Percentiles rank a stretch among this genome's conserved stretches.
Conservation (phyloP, 2,113 vertebrate genomes). For the Larimichthys crocea region DNA sequence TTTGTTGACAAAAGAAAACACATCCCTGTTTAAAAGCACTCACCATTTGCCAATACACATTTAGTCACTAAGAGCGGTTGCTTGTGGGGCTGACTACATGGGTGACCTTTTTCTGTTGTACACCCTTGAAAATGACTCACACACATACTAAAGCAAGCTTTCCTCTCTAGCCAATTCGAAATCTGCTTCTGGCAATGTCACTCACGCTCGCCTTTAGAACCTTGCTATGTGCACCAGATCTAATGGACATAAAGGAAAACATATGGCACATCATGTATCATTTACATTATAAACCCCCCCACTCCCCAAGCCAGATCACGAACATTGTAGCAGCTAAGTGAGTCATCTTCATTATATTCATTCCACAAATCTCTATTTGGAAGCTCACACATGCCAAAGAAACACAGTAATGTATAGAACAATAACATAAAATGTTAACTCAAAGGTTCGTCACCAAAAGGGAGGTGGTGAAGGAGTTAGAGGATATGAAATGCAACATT, state of each 20-base stretch:
- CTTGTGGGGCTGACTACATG: slow-evolving; percentile 42
- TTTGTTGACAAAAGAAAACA: slow-evolving; percentile 19
- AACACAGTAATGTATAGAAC: background rate
- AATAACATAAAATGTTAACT: background rate
- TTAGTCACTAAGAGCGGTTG: slow-evolving; percentile 34
- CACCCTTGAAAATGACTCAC: slow-evolving; percentile 74
- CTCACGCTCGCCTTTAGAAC: slow-evolving; percentile 27
- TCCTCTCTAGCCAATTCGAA: slow-evolving; percentile 73
- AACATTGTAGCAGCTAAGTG: slow-evolving; percentile 16
- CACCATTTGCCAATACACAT: slow-evolving; percentile 40
- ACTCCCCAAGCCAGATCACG: background rate
- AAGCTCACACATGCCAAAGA: background rate
- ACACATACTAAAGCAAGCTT: slow-evolving; percentile 42
- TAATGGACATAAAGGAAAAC: slow-evolving; percentile 55
- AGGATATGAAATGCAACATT: slow-evolving; percentile 12
- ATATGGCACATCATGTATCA: slow-evolving; percentile 47
- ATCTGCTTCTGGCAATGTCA: slow-evolving; percentile 74
- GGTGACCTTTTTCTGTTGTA: slow-evolving; percentile 62
- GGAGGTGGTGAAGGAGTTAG: slow-evolving; percentile 4
- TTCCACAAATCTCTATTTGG: slow-evolving; percentile 4
- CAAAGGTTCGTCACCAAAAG: background rate
- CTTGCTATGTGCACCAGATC: slow-evolving; percentile 32
- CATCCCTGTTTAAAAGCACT: slow-evolving; percentile 14
- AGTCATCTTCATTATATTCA: background rate
- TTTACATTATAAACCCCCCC: slow-evolving; percentile 17